Base-by-base conservation (phyloP, 2,113 vertebrate genomes). In the Mustela lutreola region DNA sequence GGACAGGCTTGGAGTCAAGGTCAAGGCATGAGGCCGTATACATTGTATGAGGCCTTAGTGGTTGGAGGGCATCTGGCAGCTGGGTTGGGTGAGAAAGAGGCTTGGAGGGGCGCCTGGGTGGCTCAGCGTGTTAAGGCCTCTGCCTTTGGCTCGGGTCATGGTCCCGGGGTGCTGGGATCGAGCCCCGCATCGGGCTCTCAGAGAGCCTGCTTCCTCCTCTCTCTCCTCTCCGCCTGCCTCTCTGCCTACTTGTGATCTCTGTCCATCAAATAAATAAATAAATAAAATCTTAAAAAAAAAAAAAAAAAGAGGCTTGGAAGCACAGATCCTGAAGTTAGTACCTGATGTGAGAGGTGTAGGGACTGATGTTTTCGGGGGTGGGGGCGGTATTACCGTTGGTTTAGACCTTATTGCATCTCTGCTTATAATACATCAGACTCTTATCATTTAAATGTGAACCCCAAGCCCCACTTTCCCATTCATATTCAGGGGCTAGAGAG, bases 291-390 rank as follows among this genome's bases (percentile, higher is more conserved):
- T 39, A 3, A 39, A 39, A 39, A 39, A 39, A 39, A 39, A 39
- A 39, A 39, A 39, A 39, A 39, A 70, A 33, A 11, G 28, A 63
- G 67, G 31, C 33, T 22, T 50, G 45, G 87, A 73, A 63, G 26
- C 11, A n/a, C 19, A 60, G 58, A 18, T 14, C 36, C 16, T 8
- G 24, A 31, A 11, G 63, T 65, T 56, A 28, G 50, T 58, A 5
- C 9, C 19, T 15, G 82, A 53, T 0, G 0, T 4, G 62, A 2
- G 14, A 67, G 26, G 21, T 26, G 2, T 21, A 28, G 50, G n/a
- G 22, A 9, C 53, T 18, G 42, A 56, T 16, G 48, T n/a, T 94
- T n/a, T 48, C 42, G 15, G 9, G n/a, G 28, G 79, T 18, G 24
- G 22, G 31, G 45, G 2, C 39, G 4, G 31, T 18, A 33, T 26